Percentiles rank a stretch among this genome's conserved stretches.
Conservation (phyloP, 2,113 vertebrate genomes). For the Pheucticus melanocephalus region DNA sequence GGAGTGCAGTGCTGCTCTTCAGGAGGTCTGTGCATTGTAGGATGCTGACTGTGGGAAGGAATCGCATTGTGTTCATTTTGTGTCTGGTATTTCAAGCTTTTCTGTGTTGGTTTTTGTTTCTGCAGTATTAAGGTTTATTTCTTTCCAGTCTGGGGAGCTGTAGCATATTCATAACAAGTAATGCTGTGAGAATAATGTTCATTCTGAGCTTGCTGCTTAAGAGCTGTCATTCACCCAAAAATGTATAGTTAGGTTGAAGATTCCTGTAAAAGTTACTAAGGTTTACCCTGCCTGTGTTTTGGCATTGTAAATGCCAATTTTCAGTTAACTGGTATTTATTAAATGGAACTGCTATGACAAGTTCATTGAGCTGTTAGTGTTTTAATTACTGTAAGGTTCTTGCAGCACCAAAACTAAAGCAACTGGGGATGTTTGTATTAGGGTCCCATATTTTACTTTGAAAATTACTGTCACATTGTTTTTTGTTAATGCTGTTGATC, state of each 20-base stretch:
- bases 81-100: not conserved
- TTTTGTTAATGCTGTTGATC: not conserved
- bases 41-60: not conserved
- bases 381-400: not conserved
- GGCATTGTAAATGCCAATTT: not conserved
- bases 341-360: not conserved
- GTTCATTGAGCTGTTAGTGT: not conserved
- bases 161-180: constrained; percentile 8
- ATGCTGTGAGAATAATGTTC: not conserved
- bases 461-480: not conserved
- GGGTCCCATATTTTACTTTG: not conserved
- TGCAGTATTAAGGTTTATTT: not conserved
- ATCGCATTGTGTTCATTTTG: not conserved
- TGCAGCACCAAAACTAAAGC: not conserved
- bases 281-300: not conserved
- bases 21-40: not conserved
- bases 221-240: not conserved
- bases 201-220: constrained; percentile 1
- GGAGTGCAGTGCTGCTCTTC: not conserved
- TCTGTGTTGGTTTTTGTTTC: not conserved
- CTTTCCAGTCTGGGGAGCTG: not conserved
- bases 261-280: not conserved
- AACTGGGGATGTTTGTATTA: not conserved
- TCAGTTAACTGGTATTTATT: not conserved
- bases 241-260: not conserved